A percentile compares a stretch with the other conserved stretches of the same genome.
Evolutionary conservation across 1,140 invertebrate species (phyloP).

Genomic region (Octopus bimaculoides): DNA sequence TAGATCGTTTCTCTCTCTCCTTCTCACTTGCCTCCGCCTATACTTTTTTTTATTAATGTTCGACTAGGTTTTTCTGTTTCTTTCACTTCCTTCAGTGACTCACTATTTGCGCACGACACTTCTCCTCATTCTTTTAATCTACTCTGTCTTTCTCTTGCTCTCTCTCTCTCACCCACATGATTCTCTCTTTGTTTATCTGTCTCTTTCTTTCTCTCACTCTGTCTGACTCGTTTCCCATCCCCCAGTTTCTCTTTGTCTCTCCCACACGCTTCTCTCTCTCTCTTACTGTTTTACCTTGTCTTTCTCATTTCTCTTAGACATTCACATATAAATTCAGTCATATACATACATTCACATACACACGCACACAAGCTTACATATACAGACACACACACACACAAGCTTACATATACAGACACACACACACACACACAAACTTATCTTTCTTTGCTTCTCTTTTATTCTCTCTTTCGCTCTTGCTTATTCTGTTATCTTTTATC

Average conservation of each 20-base stretch:
- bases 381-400: too few relatives aligned
- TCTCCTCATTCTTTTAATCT: not conserved
- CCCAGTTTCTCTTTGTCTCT: slow-evolving; percentile 3
- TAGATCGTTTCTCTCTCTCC: not conserved
- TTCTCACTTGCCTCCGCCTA: not conserved
- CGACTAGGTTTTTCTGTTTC: not conserved
- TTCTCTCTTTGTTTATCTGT: not conserved
- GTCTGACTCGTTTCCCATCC: not conserved
- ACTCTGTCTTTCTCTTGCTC: slow-evolving; percentile 8
- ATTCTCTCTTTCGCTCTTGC: too few relatives aligned
- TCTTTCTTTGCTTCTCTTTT: too few relatives aligned
- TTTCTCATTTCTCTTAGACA: not conserved
- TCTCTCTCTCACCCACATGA: not conserved
- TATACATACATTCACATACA: not conserved
- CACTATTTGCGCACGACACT: not conserved
- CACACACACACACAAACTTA: too few relatives aligned
- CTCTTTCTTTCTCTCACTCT: not conserved
- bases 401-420: too few relatives aligned
- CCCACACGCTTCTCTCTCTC: slow-evolving; percentile 12
- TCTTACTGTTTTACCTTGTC: not conserved
- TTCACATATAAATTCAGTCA: not conserved
- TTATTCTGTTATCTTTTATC: too few relatives aligned
- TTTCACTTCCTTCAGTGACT: not conserved
- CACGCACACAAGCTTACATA: too few relatives aligned
- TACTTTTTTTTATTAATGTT: not conserved